A percentile compares a stretch with the other conserved stretches of the same genome.
phyloP scores from a whole-genome alignment of 2,797 vertebrate genomes.

The Pyrocephalus nanus region DNA sequence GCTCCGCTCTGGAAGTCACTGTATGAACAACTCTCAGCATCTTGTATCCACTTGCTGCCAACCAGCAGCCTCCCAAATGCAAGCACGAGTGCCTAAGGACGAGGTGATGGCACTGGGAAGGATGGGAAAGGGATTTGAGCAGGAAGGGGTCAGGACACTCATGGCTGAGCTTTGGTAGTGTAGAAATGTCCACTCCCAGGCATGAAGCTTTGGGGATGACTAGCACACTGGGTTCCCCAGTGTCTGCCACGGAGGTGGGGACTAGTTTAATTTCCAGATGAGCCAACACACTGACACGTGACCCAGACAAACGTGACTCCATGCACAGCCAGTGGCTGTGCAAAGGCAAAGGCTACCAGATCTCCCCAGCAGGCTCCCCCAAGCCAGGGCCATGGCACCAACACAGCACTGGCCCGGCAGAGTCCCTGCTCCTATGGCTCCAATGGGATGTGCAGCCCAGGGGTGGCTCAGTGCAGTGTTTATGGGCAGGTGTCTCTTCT shows the following conservation, averaged over 20 bases:
- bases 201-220: background rate
- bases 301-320: background rate
- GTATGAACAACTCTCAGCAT: background rate
- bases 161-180: fast-evolving
- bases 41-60: background rate
- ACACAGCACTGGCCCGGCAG: fast-evolving
- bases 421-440: fast-evolving
- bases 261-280: background rate
- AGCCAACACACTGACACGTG: background rate
- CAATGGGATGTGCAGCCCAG: fast-evolving
- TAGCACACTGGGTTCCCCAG: fast-evolving
- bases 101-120: background rate
- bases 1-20: background rate
- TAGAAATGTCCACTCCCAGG: background rate
- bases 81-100: too few relatives aligned
- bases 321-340: fast-evolving
- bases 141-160: background rate
- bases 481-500: background rate
- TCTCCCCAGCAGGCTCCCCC: fast-evolving
- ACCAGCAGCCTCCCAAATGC: background rate
- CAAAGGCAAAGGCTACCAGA: background rate
- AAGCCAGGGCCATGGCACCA: background rate
- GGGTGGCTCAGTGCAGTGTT: background rate
- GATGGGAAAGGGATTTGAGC: background rate
- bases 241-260: fast-evolving